These are phyloP conservation scores for Tauraco hartlaubi DNA, from an alignment of 2,797 vertebrate genomes.

Conservation along the genomic window DNA sequence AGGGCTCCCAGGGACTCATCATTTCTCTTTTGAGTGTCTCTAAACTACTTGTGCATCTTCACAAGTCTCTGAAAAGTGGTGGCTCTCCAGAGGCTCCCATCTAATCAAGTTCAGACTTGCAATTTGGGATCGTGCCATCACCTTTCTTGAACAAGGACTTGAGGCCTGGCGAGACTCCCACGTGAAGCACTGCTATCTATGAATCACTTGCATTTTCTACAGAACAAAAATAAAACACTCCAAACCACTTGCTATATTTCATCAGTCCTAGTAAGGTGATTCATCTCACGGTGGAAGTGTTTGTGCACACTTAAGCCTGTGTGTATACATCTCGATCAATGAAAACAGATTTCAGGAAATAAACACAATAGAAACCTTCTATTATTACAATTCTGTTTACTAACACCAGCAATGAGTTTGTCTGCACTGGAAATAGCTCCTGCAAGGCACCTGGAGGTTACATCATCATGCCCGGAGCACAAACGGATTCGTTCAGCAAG, in stretches of 20 bases:
- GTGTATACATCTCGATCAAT: constrained; percentile 48
- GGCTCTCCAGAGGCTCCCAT: not conserved
- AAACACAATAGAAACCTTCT: constrained; percentile 71
- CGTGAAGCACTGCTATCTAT: not conserved
- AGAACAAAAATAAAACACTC: not conserved
- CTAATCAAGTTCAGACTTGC: not conserved
- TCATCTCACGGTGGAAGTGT: not conserved
- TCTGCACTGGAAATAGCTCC: constrained; percentile 65
- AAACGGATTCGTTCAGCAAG: not conserved
- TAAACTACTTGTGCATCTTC: not conserved
- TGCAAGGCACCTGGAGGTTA: constrained; percentile 67
- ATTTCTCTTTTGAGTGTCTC: not conserved
- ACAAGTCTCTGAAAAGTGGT: not conserved
- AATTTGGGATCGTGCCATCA: not conserved
- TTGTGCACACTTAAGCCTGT: not conserved
- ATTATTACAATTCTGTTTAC: constrained; percentile 61
- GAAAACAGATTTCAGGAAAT: constrained; percentile 63
- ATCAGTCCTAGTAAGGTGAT: not conserved
- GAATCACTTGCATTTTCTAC: not conserved
- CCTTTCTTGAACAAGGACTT: not conserved
- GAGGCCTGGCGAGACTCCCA: not conserved
- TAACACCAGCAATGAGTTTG: constrained; percentile 65
- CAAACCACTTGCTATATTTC: not conserved
- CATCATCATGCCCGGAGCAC: constrained; percentile 11
- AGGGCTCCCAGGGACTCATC: not conserved